These are phyloP conservation scores for Atlantisia rogersi DNA, from an alignment of 2,113 vertebrate genomes.

Conservation along the genomic window DNA sequence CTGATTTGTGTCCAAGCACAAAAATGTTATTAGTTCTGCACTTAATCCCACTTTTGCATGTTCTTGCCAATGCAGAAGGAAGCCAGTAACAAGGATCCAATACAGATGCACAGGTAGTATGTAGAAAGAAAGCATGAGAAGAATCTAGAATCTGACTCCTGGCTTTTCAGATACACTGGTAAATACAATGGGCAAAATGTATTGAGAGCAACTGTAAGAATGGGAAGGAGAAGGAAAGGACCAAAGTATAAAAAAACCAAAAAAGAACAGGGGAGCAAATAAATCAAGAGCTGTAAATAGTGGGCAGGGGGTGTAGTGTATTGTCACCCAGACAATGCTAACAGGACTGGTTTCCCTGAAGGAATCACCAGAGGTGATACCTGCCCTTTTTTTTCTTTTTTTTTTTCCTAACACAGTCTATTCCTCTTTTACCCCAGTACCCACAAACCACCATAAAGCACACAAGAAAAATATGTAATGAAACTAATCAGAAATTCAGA, in stretches of 20 bases:
- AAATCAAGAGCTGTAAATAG: background rate
- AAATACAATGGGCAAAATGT: background rate
- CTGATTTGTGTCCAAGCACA: background rate
- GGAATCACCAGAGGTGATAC: background rate
- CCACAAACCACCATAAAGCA: background rate
- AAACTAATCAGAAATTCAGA: background rate
- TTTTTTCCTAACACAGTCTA: background rate
- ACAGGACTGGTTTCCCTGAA: background rate
- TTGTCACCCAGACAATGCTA: accelerated
- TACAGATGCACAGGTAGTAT: background rate
- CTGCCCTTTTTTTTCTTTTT: background rate
- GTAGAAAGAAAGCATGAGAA: background rate
- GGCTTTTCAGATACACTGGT: background rate
- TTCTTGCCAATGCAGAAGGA: background rate
- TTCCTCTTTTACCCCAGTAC: background rate
- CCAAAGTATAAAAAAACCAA: background rate
- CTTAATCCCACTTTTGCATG: background rate
- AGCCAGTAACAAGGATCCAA: background rate
- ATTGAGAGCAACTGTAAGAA: background rate
- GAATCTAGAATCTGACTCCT: background rate
- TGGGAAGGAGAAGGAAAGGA: background rate
- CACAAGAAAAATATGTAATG: background rate
- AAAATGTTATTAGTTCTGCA: background rate
- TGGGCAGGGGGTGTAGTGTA: too few relatives aligned
- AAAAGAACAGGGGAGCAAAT: background rate